Evolutionary conservation across 2,797 vertebrate genomes (phyloP).

Genomic region (Myotis myotis): DNA sequence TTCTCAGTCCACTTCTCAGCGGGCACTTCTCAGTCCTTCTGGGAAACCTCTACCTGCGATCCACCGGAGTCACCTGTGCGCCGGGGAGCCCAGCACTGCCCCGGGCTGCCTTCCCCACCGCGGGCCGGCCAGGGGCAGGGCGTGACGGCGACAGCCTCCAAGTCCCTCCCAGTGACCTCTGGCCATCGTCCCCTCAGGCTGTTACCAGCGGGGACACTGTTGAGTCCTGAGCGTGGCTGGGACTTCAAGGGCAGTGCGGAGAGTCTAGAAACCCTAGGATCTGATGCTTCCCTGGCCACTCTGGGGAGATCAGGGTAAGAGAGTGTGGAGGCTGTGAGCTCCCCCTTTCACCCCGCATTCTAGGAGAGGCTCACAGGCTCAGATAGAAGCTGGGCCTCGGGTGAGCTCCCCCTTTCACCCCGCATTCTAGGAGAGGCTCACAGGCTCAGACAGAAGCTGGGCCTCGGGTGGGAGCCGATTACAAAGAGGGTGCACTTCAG

Average conservation of each 20-base stretch:
- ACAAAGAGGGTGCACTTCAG: too few species aligned
- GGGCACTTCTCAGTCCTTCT: not conserved
- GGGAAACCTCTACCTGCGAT: not conserved
- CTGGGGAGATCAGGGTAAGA: too few species aligned
- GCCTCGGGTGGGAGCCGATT: accelerated
- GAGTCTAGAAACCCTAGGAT: not conserved
- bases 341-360: not conserved
- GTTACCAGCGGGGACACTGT: accelerated
- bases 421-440: too few species aligned
- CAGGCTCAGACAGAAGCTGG: not conserved
- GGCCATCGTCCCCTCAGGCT: not conserved
- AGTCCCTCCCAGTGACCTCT: not conserved
- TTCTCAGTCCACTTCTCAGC: too few species aligned
- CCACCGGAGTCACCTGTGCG: accelerated
- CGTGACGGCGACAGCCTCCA: accelerated
- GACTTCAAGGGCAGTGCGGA: not conserved
- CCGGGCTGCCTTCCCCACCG: not conserved
- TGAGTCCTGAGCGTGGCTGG: not conserved
- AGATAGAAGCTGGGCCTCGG: accelerated
- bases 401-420: not conserved
- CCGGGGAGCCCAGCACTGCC: not conserved
- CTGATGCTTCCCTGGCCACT: not conserved
- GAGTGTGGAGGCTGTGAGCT: too few species aligned
- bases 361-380: not conserved
- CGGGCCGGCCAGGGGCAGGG: not conserved